Evolutionary conservation across 2,113 vertebrate species (phyloP), one percentile per base, ranked within the genome.

Genomic region (Psephotus haematonotus): DNA sequence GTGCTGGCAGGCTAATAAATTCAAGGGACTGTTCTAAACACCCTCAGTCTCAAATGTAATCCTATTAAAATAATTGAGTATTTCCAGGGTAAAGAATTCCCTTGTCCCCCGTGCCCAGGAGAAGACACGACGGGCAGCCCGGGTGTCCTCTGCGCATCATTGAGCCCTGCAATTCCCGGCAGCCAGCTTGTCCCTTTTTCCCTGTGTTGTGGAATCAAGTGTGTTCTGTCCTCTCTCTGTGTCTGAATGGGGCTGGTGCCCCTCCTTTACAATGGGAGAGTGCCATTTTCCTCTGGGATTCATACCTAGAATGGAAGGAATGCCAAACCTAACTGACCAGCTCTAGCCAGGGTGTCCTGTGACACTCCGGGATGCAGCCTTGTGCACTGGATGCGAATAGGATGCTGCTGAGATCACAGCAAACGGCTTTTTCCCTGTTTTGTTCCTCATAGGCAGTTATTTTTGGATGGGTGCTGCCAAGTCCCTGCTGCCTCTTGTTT

Each of bases 51-150:
- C 89, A 74, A 93, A 79, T 74, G 64, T 97, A 97, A 98, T 98
- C 97, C 97, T 97, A 97, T 98, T 98, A 98, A 97, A 98, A 98
- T 97, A 98, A 97, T 96, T 79, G 94, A 97, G 97, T 95, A 68
- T 97, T 98, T 98, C 95, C 93, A 95, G 97, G 91, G 94, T 75
- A 65, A 82, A 95, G 97, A 95, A 97, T 97, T 97, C 96, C 93
- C 96, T 87, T 79, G 27, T 92, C 90, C 85, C 70, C 81, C 68
- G 79, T 95, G 95, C 95, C 79, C 24, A 35, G 85, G 93, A 94
- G 97, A 68, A 76, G 78, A 93, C 89, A 79, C 64, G 60, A 95
- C 94, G 96, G 96, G 94, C 86, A 63, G 90, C 43, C 77, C 25
- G 77, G 79, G 80, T 64, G 95, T 97, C 97, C 97, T 97, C 90